phyloP scores from a whole-genome alignment of 2,797 vertebrate species.

The Sebastes cheni region DNA sequence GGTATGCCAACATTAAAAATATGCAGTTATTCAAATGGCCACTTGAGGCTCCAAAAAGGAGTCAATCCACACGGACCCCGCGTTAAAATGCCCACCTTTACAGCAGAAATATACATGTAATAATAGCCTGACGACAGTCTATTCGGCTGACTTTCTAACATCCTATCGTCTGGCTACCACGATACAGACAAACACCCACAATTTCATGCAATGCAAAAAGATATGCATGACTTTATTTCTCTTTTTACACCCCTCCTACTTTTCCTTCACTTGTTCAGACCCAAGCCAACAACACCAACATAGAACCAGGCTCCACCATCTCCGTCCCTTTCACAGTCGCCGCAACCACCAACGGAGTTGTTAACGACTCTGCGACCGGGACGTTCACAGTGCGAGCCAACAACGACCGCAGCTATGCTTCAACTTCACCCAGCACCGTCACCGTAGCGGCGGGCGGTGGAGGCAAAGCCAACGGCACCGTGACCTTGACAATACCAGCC shows the following conservation, averaged over 20 bases:
- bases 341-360: slow-evolving; percentile 3
- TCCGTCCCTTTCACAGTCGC: slow-evolving; percentile 67
- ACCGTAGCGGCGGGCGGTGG: slow-evolving; percentile 12
- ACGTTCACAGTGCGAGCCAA: slow-evolving; percentile 54
- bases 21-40: too few relatives aligned
- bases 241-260: neutral
- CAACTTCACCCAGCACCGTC: slow-evolving; percentile 21
- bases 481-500: slow-evolving; percentile 54
- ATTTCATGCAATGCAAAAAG: neutral
- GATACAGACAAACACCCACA: neutral
- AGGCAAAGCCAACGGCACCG: slow-evolving; percentile 36
- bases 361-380: slow-evolving; percentile 13
- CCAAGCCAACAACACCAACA: slow-evolving; percentile 27
- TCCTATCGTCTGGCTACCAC: neutral
- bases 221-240: neutral
- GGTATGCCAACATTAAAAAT: neutral
- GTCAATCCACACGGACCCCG: too few relatives aligned
- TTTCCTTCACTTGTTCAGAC: slow-evolving; percentile 30
- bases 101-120: too few relatives aligned
- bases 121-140: too few relatives aligned
- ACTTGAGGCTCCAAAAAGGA: too few relatives aligned
- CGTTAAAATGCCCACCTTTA: too few relatives aligned
- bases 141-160: too few relatives aligned
- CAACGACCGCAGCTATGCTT: slow-evolving; percentile 57
- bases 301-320: slow-evolving; percentile 63